Conservation (phyloP, 1,140 invertebrate species). For the Dermatophagoides farinae region DNA sequence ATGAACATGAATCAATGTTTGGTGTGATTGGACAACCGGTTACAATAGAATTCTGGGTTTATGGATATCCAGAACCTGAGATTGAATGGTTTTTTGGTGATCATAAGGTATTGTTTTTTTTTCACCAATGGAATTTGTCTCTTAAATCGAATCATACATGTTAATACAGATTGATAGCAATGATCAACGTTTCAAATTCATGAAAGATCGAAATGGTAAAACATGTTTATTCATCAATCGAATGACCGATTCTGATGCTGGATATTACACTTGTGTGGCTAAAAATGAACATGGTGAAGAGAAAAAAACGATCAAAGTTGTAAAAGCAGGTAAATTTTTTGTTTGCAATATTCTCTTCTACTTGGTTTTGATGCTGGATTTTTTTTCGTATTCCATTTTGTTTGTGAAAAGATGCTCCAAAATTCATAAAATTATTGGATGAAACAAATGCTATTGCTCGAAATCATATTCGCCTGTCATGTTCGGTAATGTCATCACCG, state of each 20-base stretch:
- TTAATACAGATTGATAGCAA: slow-evolving; percentile 28
- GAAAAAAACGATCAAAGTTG: slow-evolving; percentile 54
- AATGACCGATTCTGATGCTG: slow-evolving; percentile 73
- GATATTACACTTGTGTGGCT: slow-evolving; percentile 75
- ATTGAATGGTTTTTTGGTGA: slow-evolving; percentile 71
- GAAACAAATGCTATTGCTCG: slow-evolving; percentile 54
- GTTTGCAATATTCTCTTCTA: too few species aligned
- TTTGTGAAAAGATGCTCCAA: slow-evolving; percentile 47
- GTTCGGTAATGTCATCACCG: slow-evolving; percentile 66
- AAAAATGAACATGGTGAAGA: slow-evolving; percentile 72
- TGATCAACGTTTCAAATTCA: slow-evolving; percentile 40
- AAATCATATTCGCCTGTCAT: slow-evolving; percentile 51
- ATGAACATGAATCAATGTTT: slow-evolving; percentile 62
- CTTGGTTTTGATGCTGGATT: too few species aligned
- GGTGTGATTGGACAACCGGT: slow-evolving; percentile 68
- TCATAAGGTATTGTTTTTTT: slow-evolving; percentile 45
- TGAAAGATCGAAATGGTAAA: slow-evolving; percentile 69
- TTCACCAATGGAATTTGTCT: not conserved
- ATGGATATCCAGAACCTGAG: slow-evolving; percentile 73
- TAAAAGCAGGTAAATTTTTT: slow-evolving; percentile 40
- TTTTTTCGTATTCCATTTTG: not conserved
- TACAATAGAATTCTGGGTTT: slow-evolving; percentile 72
- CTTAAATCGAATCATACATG: not conserved
- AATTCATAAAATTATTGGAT: slow-evolving; percentile 56
- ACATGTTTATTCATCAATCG: slow-evolving; percentile 43